Evolutionary conservation across 1,140 invertebrate genomes (phyloP).

Genomic region (Cotesia typhae): DNA sequence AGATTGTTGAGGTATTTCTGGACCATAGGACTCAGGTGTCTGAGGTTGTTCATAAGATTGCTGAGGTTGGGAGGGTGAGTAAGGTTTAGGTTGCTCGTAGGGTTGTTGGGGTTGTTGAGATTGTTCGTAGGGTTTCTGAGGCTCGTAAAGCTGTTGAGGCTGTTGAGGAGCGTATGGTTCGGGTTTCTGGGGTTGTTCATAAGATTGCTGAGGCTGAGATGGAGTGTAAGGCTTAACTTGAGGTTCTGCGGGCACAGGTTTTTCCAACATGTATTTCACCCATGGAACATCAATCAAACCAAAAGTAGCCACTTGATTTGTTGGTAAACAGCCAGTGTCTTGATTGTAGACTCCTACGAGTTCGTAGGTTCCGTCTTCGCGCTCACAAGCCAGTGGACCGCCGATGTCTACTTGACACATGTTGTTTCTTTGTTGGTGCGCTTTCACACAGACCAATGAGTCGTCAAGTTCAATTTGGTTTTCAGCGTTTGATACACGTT

Average conservation of each 20-base stretch:
- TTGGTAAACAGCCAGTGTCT: conserved; percentile 71
- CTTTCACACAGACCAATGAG: conserved; percentile 54
- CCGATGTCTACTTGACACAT: conserved; percentile 77
- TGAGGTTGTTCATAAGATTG: conserved; percentile 19
- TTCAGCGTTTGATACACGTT: conserved; percentile 47
- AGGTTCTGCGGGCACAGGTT: conserved; percentile 20
- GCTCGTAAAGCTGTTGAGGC: not conserved
- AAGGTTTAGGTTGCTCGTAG: not conserved
- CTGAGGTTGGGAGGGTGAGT: not conserved
- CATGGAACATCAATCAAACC: conserved; percentile 35
- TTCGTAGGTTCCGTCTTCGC: conserved; percentile 73
- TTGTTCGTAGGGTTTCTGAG: not conserved
- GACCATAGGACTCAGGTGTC: not conserved
- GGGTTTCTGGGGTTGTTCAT: not conserved
- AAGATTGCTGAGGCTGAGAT: not conserved
- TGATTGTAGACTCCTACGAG: conserved; percentile 79
- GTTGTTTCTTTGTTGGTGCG: conserved; percentile 54
- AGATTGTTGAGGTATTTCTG: not conserved
- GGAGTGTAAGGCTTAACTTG: conserved; percentile 11
- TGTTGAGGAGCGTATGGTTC: not conserved
- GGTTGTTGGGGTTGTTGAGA: not conserved
- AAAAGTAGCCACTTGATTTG: conserved; percentile 56
- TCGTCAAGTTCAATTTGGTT: conserved; percentile 46
- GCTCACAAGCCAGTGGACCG: conserved; percentile 79
- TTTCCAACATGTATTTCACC: conserved; percentile 15